Conservation (phyloP, 1,140 invertebrate genomes). For the Potamilus streckersoni region DNA sequence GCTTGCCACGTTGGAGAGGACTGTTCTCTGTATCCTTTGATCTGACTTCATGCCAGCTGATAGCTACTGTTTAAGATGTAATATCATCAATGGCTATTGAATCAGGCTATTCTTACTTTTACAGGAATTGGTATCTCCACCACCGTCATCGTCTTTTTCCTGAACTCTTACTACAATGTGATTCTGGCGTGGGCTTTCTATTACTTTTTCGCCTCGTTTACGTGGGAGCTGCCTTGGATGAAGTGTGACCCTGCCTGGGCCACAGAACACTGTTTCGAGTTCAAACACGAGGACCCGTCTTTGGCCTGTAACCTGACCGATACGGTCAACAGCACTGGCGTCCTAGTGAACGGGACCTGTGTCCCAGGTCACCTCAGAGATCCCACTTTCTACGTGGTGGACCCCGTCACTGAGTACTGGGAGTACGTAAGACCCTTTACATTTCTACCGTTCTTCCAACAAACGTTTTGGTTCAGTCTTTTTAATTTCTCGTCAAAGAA, state of each 20-base stretch:
- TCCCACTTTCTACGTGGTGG: conserved; percentile 6
- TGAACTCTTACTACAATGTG: conserved; percentile 88
- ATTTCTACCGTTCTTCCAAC: conserved; percentile 70
- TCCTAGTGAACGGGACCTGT: background rate
- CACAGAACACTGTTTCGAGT: conserved; percentile 34
- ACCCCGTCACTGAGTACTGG: conserved; percentile 32
- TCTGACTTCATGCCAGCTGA: too few relatives aligned
- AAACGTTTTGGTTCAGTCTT: conserved; percentile 74
- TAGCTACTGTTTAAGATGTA: too few relatives aligned
- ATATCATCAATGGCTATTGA: too few relatives aligned
- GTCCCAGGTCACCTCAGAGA: background rate
- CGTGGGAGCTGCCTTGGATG: conserved; percentile 87
- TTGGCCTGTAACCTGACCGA: background rate
- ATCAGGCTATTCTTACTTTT: background rate
- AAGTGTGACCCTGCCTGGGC: conserved; percentile 74
- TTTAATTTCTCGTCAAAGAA: conserved; percentile 75
- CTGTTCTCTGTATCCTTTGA: too few relatives aligned
- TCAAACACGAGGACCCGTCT: conserved; percentile 1
- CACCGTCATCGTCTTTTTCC: conserved; percentile 51
- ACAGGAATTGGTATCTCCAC: conserved; percentile 52
- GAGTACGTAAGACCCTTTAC: conserved; percentile 15
- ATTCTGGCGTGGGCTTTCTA: conserved; percentile 97
- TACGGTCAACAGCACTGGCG: conserved; percentile 1
- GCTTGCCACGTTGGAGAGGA: too few relatives aligned
- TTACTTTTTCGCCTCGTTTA: conserved; percentile 77